A percentile compares a stretch with the other conserved stretches of the same genome.
Conservation (phyloP, 2,113 vertebrate species). For the Callionymus lyra region DNA sequence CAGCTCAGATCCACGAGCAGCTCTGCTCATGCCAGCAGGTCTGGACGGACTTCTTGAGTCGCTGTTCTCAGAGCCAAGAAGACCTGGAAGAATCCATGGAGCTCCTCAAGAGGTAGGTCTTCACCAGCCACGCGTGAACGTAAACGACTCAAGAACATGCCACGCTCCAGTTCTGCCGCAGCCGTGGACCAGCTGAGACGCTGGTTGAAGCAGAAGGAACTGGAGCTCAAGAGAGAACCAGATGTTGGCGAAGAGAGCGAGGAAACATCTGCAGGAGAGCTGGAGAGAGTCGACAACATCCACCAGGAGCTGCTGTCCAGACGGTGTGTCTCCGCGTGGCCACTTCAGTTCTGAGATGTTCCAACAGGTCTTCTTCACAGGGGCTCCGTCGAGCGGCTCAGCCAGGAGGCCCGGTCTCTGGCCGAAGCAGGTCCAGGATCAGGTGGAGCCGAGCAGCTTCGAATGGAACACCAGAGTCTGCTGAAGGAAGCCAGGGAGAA, state of each 20-base stretch:
- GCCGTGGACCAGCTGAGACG: conserved; percentile 69
- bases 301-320: conserved; percentile 76
- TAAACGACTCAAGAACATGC: not conserved
- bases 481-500: conserved; percentile 73
- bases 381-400: conserved; percentile 79
- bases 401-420: conserved; percentile 76
- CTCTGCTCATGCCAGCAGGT: conserved; percentile 74
- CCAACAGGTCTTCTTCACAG: conserved; percentile 49
- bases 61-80: conserved; percentile 71
- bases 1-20: conserved; percentile 75
- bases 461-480: conserved; percentile 76
- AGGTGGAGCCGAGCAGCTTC: conserved; percentile 72
- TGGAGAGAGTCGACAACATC: conserved; percentile 81
- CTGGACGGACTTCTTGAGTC: conserved; percentile 73
- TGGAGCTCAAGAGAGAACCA: conserved; percentile 72
- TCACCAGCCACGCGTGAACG: not conserved
- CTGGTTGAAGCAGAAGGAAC: conserved; percentile 82
- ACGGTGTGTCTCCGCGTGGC: conserved; percentile 63
- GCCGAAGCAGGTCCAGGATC: conserved; percentile 73
- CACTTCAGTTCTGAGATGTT: not conserved
- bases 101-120: conserved; percentile 61
- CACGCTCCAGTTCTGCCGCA: conserved; percentile 75
- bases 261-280: conserved; percentile 72
- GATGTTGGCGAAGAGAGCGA: conserved; percentile 66
- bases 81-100: conserved; percentile 74